Evolutionary conservation across 2,797 vertebrate genomes (phyloP), one percentile per base, ranked within the genome.

Genomic region (Eutrigla gurnardus): DNA sequence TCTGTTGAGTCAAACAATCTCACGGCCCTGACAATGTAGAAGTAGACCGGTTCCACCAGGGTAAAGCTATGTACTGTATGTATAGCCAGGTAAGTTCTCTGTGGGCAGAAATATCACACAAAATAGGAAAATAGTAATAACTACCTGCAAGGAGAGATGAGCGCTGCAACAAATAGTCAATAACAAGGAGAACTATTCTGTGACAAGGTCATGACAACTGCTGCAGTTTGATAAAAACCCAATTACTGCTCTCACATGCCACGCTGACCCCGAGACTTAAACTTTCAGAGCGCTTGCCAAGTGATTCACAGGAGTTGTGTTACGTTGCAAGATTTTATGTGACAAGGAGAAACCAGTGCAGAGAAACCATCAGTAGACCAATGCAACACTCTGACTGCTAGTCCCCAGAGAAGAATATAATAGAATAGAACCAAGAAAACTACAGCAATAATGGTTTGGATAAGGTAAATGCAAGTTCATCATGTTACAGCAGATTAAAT

Each of bases 281-380:
- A 17, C 43, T 50, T 15, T 64, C 12, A 12, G 32, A 46, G 40
- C 15, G 37, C 58, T 55, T 52, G 14, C 43, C 40, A 17, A 4
- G 25, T 1, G 4, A 45, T 6, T 72, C 36, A 65, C 13, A 12
- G 4, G 18, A 49, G 36, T 63, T 79, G 57, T 43, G 40, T 35
- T 47, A 65, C 5, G 45, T 65, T 76, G 47, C 49, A 65, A 78
- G 64, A 46, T 50, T 35, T 37, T 57, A 43, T 55, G 40, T 70
- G 59, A 75, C 6, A 25, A 14, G 5, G 15, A 47, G 1, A 80
- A 83, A 65, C 45, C 65, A 14, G 55, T 61, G 52, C 72, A 77
- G 5, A 60, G 8, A 36, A 70, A 61, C 68, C 42, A 78, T 42
- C 4, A 43, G 43, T 5, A 46, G n/a, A 55, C 42, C 6, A 61